These are phyloP conservation scores for Dasyurus viverrinus DNA, from an alignment of 2,113 vertebrate genomes.

Conservation along the genomic window DNA sequence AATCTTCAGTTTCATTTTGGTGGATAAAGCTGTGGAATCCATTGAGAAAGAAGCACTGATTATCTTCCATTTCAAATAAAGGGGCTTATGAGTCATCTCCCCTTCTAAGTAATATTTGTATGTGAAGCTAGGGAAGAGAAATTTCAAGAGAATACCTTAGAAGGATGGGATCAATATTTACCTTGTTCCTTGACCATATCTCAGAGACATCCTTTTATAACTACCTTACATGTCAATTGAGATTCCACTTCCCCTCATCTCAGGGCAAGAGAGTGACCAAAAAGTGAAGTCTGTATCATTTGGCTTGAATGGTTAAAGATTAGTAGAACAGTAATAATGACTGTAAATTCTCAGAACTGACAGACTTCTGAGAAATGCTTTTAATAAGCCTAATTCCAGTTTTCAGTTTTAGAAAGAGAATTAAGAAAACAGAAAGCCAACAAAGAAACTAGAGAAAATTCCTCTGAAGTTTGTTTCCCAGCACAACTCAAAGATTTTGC, in stretches of 20 bases:
- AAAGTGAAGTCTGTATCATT: background rate
- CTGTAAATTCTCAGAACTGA: conserved; percentile 44
- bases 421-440: conserved; percentile 45
- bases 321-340: background rate
- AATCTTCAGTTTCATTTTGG: background rate
- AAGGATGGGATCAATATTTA: background rate
- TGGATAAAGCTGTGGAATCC: background rate
- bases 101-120: background rate
- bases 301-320: background rate
- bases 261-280: background rate
- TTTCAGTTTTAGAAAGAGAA: conserved; percentile 72
- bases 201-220: background rate
- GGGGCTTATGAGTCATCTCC: background rate
- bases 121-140: background rate
- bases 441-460: conserved; percentile 39
- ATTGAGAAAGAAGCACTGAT: background rate
- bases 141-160: background rate
- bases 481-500: conserved; percentile 46
- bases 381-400: conserved; percentile 68
- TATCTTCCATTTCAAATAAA: background rate
- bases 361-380: conserved; percentile 70
- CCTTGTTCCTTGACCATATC: background rate
- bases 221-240: background rate
- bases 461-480: conserved; percentile 59
- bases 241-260: background rate